Evolutionary conservation across 2,888 invertebrate species (phyloP), one percentile per base, ranked within the genome.

Genomic region (Crocallis elinguaria): DNA sequence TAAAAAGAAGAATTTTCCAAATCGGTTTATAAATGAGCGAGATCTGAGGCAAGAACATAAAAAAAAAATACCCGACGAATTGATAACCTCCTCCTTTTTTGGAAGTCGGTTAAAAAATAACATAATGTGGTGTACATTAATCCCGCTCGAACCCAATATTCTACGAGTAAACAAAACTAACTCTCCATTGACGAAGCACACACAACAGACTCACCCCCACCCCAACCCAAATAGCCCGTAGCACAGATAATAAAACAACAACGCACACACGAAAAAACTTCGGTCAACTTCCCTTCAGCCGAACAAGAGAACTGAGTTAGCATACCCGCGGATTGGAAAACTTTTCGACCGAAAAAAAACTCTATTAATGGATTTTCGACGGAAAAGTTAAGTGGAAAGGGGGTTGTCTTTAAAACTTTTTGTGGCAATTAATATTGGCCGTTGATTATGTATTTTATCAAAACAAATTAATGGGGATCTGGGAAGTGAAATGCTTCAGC

Each of bases 251-350:
- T 49, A 60, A 51, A 53, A 60, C 45, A 60, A 57, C 38, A 49
- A 56, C 21, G 21, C 25, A 23, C 29, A 49, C 46, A 51, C 30
- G 32, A 23, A 41, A 53, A 50, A 39, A 51, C 44, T 45, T 33
- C 23, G 8, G 16, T 17, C 27, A 7, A 50, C 56, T 49, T 38
- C 45, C n/a, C 27, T 39, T 23, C 36, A 12, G 19, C 12, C 30
- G 36, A 33, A 45, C 53, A 54, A 58, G 51, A 44, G 44, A 41
- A 46, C 42, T 13, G 49, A 52, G 53, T 58, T 49, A 59, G 52
- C 57, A 57, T 57, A 52, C 53, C 50, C 21, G 33, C 12, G 46
- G 52, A 60, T 60, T 53, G 60, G 62, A 57, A 62, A 62, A 62
- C 43, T 60, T 60, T 51, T 21, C 21, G 13, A 29, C 30, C 33